These are phyloP conservation scores for Danio albolineatus DNA, from an alignment of 2,797 vertebrate genomes.

Conservation along the genomic window DNA sequence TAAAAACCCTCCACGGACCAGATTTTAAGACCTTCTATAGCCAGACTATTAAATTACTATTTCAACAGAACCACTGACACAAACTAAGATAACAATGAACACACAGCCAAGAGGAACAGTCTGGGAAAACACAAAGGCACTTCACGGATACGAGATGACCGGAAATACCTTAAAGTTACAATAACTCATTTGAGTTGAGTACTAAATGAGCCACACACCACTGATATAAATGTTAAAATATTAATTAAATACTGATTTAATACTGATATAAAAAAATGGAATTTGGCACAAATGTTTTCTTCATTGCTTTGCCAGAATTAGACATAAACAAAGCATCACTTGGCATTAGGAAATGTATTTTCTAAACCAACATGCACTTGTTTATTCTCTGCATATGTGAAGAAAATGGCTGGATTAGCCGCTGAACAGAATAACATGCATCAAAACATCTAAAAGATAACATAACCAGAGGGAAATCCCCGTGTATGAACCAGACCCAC, in stretches of 20 bases:
- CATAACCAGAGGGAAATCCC: background rate
- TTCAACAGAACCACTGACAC: constrained; percentile 20
- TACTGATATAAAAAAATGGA: background rate
- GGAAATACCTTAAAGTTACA: constrained; percentile 57
- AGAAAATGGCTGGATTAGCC: constrained; percentile 3
- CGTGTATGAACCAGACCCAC: background rate
- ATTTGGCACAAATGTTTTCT: constrained; percentile 23
- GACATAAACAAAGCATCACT: background rate
- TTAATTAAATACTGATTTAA: no score
- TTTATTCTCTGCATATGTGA: background rate
- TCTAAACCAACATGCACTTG: background rate
- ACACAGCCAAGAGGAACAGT: constrained; percentile 7
- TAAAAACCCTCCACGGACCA: background rate
- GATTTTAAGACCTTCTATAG: constrained; percentile 11
- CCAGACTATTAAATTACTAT: constrained; percentile 40
- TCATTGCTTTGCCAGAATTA: constrained; percentile 10
- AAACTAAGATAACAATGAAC: constrained; percentile 2
- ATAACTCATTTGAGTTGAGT: background rate
- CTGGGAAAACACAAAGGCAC: background rate
- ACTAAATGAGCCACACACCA: constrained; percentile 21
- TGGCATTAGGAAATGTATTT: background rate
- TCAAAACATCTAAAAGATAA: background rate
- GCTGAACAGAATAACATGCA: background rate
- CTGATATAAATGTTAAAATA: background rate
- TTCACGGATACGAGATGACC: constrained; percentile 23